Percentiles rank a stretch among this genome's conserved stretches.
phyloP scores from a whole-genome alignment of 2,113 vertebrate species.

The Equus przewalskii region DNA sequence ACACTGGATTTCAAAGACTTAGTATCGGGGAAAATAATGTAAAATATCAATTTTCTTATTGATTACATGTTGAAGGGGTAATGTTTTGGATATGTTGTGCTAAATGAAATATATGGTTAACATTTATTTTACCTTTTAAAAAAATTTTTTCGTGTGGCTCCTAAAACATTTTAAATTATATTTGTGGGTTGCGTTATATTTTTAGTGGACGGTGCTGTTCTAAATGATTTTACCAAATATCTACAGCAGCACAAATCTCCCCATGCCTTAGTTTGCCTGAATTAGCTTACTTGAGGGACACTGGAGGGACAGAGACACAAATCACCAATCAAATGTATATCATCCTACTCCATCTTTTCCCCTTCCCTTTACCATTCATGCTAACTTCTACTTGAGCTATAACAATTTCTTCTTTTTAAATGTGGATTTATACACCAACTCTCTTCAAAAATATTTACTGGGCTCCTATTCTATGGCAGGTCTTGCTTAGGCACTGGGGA shows the following conservation, averaged over 20 bases:
- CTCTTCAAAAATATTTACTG: constrained; percentile 26
- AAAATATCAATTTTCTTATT: not conserved
- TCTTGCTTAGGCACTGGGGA: not conserved
- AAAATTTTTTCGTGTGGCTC: not conserved
- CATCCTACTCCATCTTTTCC: not conserved
- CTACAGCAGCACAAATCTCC: not conserved
- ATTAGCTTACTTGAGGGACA: not conserved
- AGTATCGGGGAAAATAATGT: not conserved
- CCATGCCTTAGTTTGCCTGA: not conserved
- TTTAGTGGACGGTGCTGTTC: not conserved
- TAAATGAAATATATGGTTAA: constrained; percentile 34
- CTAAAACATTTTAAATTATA: constrained; percentile 10
- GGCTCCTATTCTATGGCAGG: not conserved
- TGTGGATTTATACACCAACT: not conserved
- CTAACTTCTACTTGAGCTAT: not conserved
- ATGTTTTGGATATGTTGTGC: not conserved
- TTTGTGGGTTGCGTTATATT: not conserved
- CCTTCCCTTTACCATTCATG: not conserved
- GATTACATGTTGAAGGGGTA: not conserved
- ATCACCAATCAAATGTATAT: not conserved
- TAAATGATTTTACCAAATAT: constrained; percentile 37
- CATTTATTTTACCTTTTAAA: constrained; percentile 27
- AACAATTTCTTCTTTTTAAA: constrained; percentile 38
- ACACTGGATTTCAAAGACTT: not conserved
- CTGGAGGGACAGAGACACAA: not conserved